A percentile compares a stretch with the other conserved stretches of the same genome.
Conservation (phyloP, 2,113 vertebrate genomes). For the Caracal caracal region DNA sequence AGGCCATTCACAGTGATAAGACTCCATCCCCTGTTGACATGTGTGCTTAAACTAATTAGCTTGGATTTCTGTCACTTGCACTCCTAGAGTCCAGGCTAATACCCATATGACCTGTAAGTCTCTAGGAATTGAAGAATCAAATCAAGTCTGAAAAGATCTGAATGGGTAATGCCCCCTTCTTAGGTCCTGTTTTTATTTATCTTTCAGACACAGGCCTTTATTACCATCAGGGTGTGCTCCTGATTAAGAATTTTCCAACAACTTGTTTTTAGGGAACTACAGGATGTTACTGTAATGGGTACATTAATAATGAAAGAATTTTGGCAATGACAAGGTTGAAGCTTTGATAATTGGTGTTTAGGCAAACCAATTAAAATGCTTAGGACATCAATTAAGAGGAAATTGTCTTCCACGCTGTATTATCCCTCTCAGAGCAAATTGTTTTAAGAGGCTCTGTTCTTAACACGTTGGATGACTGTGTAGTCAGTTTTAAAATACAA, state of each 20-base stretch:
- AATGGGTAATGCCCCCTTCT: neutral
- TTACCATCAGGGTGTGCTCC: neutral
- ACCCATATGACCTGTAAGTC: neutral
- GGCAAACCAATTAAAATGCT: constrained; percentile 64
- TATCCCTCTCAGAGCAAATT: constrained; percentile 10
- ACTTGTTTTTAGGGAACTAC: neutral
- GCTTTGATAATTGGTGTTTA: constrained; percentile 54
- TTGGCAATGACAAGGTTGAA: constrained; percentile 38
- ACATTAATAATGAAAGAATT: constrained; percentile 61
- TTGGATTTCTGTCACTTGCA: constrained; percentile 22
- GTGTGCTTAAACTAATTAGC: neutral
- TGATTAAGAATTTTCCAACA: constrained; percentile 34
- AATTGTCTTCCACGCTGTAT: constrained; percentile 32
- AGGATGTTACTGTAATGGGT: constrained; percentile 24
- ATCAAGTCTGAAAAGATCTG: neutral
- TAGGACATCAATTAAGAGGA: constrained; percentile 54
- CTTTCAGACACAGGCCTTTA: neutral
- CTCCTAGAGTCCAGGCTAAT: neutral
- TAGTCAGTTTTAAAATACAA: constrained; percentile 67
- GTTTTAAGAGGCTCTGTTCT: constrained; percentile 31
- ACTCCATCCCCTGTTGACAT: neutral
- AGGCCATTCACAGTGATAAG: neutral
- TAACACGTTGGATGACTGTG: constrained; percentile 21
- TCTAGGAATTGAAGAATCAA: neutral
- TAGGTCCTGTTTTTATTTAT: neutral